Conservation (phyloP, 2,113 vertebrate species). For the Bolborhynchus lineola region DNA sequence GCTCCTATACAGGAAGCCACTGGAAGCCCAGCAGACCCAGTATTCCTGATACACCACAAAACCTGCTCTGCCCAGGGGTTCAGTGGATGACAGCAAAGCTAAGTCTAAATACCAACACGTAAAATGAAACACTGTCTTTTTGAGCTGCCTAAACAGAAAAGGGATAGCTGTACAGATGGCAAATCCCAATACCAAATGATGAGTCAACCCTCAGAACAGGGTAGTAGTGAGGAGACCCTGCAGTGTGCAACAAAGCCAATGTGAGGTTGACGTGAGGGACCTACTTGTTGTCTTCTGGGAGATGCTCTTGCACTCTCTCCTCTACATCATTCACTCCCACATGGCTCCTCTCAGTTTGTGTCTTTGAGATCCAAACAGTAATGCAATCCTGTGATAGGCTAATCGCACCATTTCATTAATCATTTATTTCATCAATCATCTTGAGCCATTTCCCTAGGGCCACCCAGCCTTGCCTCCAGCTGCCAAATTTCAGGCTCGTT, state of each 20-base stretch:
- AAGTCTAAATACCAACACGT: background rate
- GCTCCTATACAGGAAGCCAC: background rate
- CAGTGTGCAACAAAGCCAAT: background rate
- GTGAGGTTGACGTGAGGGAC: background rate
- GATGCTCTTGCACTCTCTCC: background rate
- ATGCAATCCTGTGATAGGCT: background rate
- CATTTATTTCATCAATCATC: slow-evolving; percentile 61
- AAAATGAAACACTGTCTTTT: background rate
- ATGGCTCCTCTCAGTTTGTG: background rate
- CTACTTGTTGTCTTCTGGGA: background rate
- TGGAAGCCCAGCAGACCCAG: background rate
- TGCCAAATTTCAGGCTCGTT: slow-evolving; percentile 35
- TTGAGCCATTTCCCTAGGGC: background rate
- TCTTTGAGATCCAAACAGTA: background rate
- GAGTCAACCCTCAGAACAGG: background rate
- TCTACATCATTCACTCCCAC: background rate
- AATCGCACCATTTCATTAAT: slow-evolving; percentile 43
- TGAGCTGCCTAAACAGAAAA: background rate
- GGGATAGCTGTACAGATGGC: background rate
- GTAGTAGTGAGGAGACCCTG: background rate
- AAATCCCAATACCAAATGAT: background rate
- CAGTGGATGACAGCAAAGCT: fast-evolving
- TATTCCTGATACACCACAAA: background rate
- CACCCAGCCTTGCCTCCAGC: slow-evolving; percentile 44
- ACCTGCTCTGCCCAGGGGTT: background rate